Percentiles rank a stretch among this genome's conserved stretches.
These are phyloP conservation scores for Psephotus haematonotus DNA, from an alignment of 2,113 vertebrate genomes.

Conservation along the genomic window DNA sequence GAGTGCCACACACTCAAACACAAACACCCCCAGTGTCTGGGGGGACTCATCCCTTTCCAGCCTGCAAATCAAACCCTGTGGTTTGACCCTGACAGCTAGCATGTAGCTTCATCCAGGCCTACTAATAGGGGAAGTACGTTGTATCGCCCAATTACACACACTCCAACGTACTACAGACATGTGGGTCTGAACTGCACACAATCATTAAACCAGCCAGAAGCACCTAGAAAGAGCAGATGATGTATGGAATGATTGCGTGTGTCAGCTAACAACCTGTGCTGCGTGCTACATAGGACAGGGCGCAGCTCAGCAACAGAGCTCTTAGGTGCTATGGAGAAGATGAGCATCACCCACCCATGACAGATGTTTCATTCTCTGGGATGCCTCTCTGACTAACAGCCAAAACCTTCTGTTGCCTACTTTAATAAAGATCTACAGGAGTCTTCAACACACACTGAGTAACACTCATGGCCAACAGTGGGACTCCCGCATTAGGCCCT, in stretches of 20 bases:
- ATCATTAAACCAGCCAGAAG: not conserved
- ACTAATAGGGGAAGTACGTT: not conserved
- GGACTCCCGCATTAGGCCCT: not conserved
- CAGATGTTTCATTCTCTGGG: not conserved
- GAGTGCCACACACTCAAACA: not conserved
- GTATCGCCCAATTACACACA: not conserved
- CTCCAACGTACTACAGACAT: accelerated
- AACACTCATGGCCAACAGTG: not conserved
- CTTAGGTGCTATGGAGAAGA: not conserved
- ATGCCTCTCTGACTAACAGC: not conserved
- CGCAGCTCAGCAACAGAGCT: not conserved
- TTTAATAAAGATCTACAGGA: not conserved
- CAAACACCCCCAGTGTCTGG: accelerated
- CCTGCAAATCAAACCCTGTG: not conserved
- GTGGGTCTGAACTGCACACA: not conserved
- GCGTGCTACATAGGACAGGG: not conserved
- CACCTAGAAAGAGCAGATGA: not conserved
- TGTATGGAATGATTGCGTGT: accelerated
- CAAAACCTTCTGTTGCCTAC: not conserved
- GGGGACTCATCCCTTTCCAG: not conserved
- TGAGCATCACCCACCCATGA: not conserved
- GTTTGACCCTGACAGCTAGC: not conserved
- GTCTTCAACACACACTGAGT: not conserved
- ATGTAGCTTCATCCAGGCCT: not conserved
- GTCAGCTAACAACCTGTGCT: not conserved